phyloP scores from a whole-genome alignment of 23 tunicate species.

The Pegea sp. region DNA sequence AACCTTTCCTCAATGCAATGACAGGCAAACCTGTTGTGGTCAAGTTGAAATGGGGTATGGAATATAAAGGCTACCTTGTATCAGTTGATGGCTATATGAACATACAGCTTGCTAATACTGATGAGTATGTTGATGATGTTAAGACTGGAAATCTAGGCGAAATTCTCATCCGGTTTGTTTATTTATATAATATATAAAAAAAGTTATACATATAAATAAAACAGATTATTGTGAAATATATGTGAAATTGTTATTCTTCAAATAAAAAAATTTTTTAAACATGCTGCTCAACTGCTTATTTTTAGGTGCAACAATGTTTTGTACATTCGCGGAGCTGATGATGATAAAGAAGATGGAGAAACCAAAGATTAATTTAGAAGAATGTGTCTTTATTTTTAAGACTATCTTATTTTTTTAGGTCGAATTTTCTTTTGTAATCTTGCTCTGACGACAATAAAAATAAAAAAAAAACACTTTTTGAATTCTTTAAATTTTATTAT shows the following conservation, averaged over 20 bases:
- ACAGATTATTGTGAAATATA: no score
- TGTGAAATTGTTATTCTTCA: no score
- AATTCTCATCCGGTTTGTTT: slow-evolving; percentile 24
- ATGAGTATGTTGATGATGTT: slow-evolving; percentile 77
- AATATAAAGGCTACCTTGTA: slow-evolving; percentile 73
- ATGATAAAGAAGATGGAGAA: slow-evolving; percentile 89
- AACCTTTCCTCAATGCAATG: slow-evolving; percentile 57
- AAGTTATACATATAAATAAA: no score
- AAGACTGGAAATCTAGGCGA: slow-evolving; percentile 71
- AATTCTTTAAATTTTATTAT: no score
- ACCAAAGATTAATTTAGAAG: slow-evolving; percentile 48
- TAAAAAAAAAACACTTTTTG: no score
- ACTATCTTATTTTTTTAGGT: no score
- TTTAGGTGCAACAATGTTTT: no score
- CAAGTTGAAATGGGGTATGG: slow-evolving; percentile 87
- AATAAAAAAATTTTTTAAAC: no score
- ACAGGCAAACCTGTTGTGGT: slow-evolving; percentile 78
- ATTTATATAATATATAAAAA: no score
- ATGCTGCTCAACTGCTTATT: background rate
- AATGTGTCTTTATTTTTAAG: no score
- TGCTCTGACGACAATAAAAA: no score
- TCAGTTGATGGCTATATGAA: slow-evolving; percentile 92
- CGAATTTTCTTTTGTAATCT: no score
- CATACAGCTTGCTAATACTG: slow-evolving; percentile 69
- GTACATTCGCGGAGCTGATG: slow-evolving; percentile 83